These are phyloP conservation scores for Eufriesea mexicana DNA, from an alignment of 1,140 invertebrate genomes.

Conservation along the genomic window DNA sequence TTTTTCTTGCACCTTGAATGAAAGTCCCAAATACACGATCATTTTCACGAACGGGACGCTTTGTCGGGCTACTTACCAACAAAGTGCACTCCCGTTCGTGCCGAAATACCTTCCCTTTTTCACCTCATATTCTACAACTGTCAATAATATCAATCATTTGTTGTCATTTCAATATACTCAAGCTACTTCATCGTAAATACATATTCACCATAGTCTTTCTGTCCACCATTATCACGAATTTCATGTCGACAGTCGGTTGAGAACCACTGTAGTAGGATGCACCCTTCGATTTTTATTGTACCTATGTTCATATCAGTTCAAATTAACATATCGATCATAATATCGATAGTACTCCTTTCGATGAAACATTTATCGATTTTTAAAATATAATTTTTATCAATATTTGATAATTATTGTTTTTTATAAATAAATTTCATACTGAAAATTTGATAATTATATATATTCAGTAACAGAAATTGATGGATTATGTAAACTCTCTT, in stretches of 20 bases:
- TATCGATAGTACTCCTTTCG: background rate
- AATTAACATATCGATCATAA: background rate
- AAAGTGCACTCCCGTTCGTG: slow-evolving; percentile 41
- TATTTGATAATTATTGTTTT: background rate
- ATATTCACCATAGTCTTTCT: background rate
- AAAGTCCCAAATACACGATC: slow-evolving; percentile 24
- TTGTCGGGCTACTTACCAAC: slow-evolving; percentile 42
- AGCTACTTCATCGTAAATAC: slow-evolving; percentile 14
- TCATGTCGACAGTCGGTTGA: background rate
- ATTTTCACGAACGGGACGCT: slow-evolving; percentile 15
- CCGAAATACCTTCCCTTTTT: slow-evolving; percentile 31
- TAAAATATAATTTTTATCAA: too few species aligned
- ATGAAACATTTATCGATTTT: background rate
- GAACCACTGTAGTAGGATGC: slow-evolving; percentile 19
- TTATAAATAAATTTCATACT: background rate
- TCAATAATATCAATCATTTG: slow-evolving; percentile 68
- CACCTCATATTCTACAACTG: slow-evolving; percentile 64
- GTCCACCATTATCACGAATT: background rate
- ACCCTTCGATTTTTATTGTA: background rate
- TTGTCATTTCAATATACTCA: slow-evolving; percentile 57
- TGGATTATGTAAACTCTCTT: too few species aligned
- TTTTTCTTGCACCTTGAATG: slow-evolving; percentile 50
- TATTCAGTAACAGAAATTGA: too few species aligned
- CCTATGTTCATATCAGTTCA: background rate
- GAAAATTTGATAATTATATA: too few species aligned